A percentile compares a stretch with the other conserved stretches of the same genome.
These are phyloP conservation scores for Puffinus mauretanicus DNA, from an alignment of 2,113 vertebrate species.

Conservation along the genomic window DNA sequence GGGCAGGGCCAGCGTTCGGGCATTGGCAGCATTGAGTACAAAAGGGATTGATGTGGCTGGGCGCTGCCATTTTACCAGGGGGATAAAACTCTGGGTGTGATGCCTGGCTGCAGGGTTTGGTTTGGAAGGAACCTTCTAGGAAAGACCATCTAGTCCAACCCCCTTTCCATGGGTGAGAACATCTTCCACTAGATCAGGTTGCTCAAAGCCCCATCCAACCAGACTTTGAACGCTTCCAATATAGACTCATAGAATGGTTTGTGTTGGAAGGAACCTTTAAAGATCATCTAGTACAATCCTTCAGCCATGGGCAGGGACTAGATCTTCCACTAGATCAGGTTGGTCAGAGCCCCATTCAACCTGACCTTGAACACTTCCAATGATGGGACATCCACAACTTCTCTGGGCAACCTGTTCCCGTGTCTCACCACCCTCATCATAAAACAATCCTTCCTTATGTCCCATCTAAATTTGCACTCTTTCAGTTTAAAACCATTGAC, in stretches of 20 bases:
- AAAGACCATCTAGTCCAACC: background rate
- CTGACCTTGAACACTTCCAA: background rate
- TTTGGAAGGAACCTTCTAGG: background rate
- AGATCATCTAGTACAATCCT: background rate
- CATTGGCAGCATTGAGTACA: background rate
- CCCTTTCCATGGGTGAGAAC: no score
- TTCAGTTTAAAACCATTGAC: background rate
- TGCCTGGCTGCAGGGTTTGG: background rate
- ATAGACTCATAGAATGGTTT: background rate
- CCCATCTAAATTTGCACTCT: background rate
- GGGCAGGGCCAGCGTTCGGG: background rate
- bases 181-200: background rate
- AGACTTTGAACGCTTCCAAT: no score
- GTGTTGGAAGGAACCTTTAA: background rate
- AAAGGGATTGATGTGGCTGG: accelerated
- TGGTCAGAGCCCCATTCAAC: background rate
- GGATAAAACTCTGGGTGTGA: background rate
- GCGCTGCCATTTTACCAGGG: background rate
- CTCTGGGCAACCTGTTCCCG: background rate
- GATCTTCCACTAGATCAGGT: background rate
- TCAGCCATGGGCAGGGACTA: background rate
- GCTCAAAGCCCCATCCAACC: background rate
- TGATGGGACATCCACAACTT: background rate
- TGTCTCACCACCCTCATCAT: background rate
- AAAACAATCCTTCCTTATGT: background rate